Evolutionary conservation across 2,888 invertebrate species (phyloP), one percentile per base, ranked within the genome.

Genomic region (Hyppa rectilinea): DNA sequence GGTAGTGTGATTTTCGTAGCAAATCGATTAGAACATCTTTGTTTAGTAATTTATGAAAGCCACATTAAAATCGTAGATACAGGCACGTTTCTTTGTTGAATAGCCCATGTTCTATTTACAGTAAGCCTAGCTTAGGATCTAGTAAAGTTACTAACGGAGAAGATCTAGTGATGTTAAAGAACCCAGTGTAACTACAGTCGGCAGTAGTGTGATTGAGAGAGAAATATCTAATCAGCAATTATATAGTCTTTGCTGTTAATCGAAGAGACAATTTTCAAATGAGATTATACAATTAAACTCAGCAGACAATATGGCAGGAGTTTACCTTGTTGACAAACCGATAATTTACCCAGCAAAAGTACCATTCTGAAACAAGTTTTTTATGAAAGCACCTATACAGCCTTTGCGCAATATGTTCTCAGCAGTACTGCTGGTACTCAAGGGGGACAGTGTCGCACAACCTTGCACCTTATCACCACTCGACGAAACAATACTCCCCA

Each of bases 391-490:
- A 23, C 59, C 31, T 64, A 43, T 49, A n/a, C n/a, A 52, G 26
- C 34, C 14, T 26, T 66, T 59, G 49, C 55, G 52, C 47, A 76
- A 73, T 61, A 45, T 80, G 64, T 64, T 76, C 52, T 59, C 23
- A 63, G 31, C 50, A 76, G 73, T 78, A 68, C 49, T 67, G 66
- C 43, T 43, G 23, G 67, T 61, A 50, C 53, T 50, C 58, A 69
- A 75, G 55, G 67, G 55, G 72, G 74, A 75, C 75, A 69, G 73
- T 75, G 73, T 71, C 80, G 53, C 69, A 7, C 68, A 79, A 56
- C 76, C 83, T 83, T 81, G 75, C 53, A 20, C 60, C 64, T 84
- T 85, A 83, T 85, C 83, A 70, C 63, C 40, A 72, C 68, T 76
- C 63, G 50, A 40, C 52, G 26, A 49, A 68, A 67, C 65, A 80